A percentile compares a stretch with the other conserved stretches of the same genome.
Conservation (phyloP, 2,888 invertebrate species). For the Elysia crispata region DNA sequence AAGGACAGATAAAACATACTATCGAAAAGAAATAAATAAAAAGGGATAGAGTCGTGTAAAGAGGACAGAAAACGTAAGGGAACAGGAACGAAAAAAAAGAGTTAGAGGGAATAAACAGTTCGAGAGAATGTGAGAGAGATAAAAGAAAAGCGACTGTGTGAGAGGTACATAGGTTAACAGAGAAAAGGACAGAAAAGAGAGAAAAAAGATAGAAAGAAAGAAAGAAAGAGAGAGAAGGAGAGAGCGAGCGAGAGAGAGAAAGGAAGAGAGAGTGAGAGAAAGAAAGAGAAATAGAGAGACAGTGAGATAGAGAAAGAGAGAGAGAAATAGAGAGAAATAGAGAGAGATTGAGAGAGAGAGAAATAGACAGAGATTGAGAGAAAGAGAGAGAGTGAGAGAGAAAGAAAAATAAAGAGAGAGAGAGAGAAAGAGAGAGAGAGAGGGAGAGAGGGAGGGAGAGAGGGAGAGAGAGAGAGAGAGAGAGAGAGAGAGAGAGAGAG, state of each 20-base stretch:
- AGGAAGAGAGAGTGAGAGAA: neutral
- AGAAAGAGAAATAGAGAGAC: too few species aligned
- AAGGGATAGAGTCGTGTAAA: neutral
- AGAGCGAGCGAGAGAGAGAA: too few species aligned
- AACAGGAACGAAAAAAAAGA: neutral
- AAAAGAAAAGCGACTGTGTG: neutral
- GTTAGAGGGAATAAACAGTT: too few species aligned
- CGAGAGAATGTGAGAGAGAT: too few species aligned
- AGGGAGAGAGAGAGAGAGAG: neutral
- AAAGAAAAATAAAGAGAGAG: neutral
- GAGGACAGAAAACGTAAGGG: neutral
- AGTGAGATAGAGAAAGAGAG: too few species aligned
- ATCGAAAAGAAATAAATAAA: neutral
- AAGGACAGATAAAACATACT: too few species aligned
- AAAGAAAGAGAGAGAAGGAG: neutral
- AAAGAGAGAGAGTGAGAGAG: neutral
- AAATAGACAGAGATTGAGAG: too few species aligned
- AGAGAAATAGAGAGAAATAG: too few species aligned
- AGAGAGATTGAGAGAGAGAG: too few species aligned
- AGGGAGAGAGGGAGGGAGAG: neutral
- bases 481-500: slow-evolving; percentile 4
- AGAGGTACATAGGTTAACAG: neutral
- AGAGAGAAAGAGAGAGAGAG: slow-evolving; percentile 1
- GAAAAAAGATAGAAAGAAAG: neutral
- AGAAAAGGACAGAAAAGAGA: neutral